Conservation (phyloP, 2,888 invertebrate genomes). For the Drosophila paranaensis region DNA sequence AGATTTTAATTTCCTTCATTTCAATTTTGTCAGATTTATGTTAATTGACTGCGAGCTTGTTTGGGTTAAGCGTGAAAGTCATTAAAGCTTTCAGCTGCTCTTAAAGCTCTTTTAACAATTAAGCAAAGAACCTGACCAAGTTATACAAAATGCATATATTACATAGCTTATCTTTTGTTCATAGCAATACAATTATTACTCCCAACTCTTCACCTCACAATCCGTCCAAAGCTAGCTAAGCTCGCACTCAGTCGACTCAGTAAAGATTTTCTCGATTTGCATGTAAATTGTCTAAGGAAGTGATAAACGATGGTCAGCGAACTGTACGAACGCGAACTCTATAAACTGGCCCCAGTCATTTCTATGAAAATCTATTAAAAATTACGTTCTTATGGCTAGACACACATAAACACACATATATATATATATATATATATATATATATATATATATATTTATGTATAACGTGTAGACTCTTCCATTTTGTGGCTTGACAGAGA, state of each 20-base stretch:
- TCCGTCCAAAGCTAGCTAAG: neutral
- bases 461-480: slow-evolving; percentile 33
- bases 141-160: neutral
- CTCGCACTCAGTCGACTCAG: slow-evolving; percentile 12
- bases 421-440: neutral
- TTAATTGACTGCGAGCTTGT: neutral
- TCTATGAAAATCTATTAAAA: slow-evolving; percentile 76
- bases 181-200: neutral
- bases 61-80: neutral
- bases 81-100: neutral
- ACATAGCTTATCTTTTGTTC: no score
- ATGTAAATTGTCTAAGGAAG: slow-evolving; percentile 79
- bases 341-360: slow-evolving; percentile 49
- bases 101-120: neutral
- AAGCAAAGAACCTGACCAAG: no score
- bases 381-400: slow-evolving; percentile 47
- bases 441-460: slow-evolving; percentile 1
- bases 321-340: slow-evolving; percentile 37
- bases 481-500: slow-evolving; percentile 71
- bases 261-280: slow-evolving; percentile 63
- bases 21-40: neutral
- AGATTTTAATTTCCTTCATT: neutral
- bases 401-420: slow-evolving; percentile 22
- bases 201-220: no score
- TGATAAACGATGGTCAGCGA: slow-evolving; percentile 70